Conservation (phyloP, 2,888 invertebrate genomes). For the Tricholauxania praeusta region DNA sequence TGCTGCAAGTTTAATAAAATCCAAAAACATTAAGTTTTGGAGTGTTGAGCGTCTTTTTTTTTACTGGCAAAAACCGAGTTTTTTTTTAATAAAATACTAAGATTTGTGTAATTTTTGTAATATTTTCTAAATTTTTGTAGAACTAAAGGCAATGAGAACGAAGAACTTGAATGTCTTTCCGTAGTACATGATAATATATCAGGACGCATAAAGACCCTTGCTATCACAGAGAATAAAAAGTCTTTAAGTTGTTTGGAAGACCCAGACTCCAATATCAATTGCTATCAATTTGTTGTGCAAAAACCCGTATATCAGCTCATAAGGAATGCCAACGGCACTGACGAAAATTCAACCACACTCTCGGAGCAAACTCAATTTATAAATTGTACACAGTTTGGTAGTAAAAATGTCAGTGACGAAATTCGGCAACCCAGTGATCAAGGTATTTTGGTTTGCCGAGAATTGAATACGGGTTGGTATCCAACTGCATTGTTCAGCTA, state of each 20-base stretch:
- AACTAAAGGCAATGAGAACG: conserved; percentile 41
- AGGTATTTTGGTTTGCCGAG: conserved; percentile 78
- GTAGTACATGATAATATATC: conserved; percentile 72
- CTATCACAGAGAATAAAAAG: conserved; percentile 62
- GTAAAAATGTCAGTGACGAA: conserved; percentile 41
- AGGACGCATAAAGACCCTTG: conserved; percentile 70
- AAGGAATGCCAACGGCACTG: conserved; percentile 45
- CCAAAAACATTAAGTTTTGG: no score
- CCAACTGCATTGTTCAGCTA: conserved; percentile 77
- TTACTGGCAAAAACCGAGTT: no score
- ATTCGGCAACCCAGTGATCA: conserved; percentile 70
- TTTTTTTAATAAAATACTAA: no score
- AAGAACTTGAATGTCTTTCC: conserved; percentile 73
- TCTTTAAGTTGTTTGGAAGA: conserved; percentile 48
- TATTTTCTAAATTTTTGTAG: neutral
- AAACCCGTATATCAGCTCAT: conserved; percentile 51
- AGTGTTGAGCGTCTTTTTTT: no score
- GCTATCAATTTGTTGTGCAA: conserved; percentile 59
- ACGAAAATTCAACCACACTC: conserved; percentile 56
- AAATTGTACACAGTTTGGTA: conserved; percentile 58
- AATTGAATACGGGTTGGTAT: conserved; percentile 75
- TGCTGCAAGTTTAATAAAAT: no score
- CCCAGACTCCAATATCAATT: conserved; percentile 45
- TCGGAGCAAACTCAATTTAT: conserved; percentile 57
- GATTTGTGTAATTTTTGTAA: no score